These are phyloP conservation scores for Anoplopoma fimbria DNA, from an alignment of 2,113 vertebrate species.

Conservation along the genomic window DNA sequence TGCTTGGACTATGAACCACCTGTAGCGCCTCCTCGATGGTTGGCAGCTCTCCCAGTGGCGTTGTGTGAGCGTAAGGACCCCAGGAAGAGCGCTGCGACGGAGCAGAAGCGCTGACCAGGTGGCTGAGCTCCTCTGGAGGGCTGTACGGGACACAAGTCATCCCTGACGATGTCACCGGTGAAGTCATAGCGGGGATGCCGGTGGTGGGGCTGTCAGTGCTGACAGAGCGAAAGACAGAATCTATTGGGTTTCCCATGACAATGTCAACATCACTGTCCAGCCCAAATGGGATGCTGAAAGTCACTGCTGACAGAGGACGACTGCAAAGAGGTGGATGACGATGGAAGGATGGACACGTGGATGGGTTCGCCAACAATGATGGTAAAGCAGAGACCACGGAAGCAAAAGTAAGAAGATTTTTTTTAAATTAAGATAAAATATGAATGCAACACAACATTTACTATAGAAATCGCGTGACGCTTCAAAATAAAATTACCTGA, in stretches of 20 bases:
- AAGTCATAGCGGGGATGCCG: slow-evolving; percentile 76
- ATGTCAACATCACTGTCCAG: slow-evolving; percentile 96
- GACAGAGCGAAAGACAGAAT: slow-evolving; percentile 86
- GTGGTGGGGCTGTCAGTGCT: slow-evolving; percentile 89
- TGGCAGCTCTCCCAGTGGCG: slow-evolving; percentile 84
- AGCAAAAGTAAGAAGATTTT: slow-evolving; percentile 63
- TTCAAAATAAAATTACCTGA: slow-evolving; percentile 82
- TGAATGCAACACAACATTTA: slow-evolving; percentile 59
- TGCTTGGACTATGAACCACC: slow-evolving; percentile 80
- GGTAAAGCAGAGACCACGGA: slow-evolving; percentile 65
- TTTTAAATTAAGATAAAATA: slow-evolving; percentile 57
- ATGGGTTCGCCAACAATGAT: slow-evolving; percentile 40
- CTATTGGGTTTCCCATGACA: slow-evolving; percentile 94
- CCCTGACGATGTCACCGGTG: slow-evolving; percentile 49
- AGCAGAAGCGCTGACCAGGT: slow-evolving; percentile 74
- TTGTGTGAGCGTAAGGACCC: slow-evolving; percentile 64
- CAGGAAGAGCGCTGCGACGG: slow-evolving; percentile 67
- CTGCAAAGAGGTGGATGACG: slow-evolving; percentile 73
- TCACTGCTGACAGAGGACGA: slow-evolving; percentile 91
- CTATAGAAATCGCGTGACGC: slow-evolving; percentile 7
- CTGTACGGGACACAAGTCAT: slow-evolving; percentile 74
- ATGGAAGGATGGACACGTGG: slow-evolving; percentile 32
- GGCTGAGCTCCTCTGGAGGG: slow-evolving; percentile 83
- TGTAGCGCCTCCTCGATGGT: slow-evolving; percentile 91
- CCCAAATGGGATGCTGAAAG: slow-evolving; percentile 95